These are phyloP conservation scores for Bombus confusus DNA, from an alignment of 1,140 invertebrate genomes.

Conservation along the genomic window DNA sequence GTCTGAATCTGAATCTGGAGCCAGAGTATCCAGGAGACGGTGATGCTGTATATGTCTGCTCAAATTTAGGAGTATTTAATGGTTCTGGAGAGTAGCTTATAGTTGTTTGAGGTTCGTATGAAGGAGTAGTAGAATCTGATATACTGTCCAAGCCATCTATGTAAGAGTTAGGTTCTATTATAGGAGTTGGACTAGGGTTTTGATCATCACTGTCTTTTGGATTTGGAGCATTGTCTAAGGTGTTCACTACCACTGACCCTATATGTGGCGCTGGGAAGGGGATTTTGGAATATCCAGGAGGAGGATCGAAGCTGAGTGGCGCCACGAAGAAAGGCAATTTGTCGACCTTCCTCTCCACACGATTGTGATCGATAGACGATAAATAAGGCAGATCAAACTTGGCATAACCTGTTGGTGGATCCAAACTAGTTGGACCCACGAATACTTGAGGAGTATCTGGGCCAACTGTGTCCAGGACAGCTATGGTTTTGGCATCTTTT, in stretches of 20 bases:
- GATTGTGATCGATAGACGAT: constrained; percentile 87
- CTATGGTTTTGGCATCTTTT: constrained; percentile 88
- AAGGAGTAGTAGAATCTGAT: constrained; percentile 45
- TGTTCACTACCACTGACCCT: constrained; percentile 90
- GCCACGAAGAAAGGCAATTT: constrained; percentile 92
- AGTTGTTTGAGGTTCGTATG: constrained; percentile 71
- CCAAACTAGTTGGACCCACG: constrained; percentile 89
- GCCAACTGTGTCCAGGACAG: constrained; percentile 88
- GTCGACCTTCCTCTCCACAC: constrained; percentile 88
- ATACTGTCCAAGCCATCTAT: constrained; percentile 46
- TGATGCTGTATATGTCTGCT: constrained; percentile 40
- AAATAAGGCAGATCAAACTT: constrained; percentile 93
- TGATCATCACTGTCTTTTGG: constrained; percentile 53
- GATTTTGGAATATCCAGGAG: constrained; percentile 91
- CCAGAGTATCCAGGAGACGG: constrained; percentile 23
- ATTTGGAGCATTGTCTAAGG: constrained; percentile 61
- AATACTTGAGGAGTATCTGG: constrained; percentile 88
- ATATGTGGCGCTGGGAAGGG: constrained; percentile 92
- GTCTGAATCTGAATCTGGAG: constrained; percentile 67
- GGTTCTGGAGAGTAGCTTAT: constrained; percentile 65
- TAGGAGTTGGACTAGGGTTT: constrained; percentile 67
- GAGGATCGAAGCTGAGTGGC: constrained; percentile 91
- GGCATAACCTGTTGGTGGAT: constrained; percentile 87
- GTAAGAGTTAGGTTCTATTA: constrained; percentile 75
- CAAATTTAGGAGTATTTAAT: constrained; percentile 69